A percentile compares a stretch with the other conserved stretches of the same genome.
Evolutionary conservation across 2,113 vertebrate species (phyloP).

Genomic region (Coregonus clupeaformis): DNA sequence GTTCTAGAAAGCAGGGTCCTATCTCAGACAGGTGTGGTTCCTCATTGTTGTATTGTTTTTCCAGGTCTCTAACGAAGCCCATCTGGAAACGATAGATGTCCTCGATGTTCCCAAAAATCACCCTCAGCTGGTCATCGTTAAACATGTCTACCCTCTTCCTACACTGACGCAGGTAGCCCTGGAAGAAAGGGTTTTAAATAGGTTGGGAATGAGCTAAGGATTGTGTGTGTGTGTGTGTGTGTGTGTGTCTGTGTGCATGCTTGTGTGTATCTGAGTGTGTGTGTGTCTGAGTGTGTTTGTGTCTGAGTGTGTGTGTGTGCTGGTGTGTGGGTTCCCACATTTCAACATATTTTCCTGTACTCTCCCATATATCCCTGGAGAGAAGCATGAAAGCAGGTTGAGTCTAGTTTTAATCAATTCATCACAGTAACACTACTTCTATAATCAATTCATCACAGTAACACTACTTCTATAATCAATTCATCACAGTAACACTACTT

Average conservation of each 20-base stretch:
- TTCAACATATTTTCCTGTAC: too few relatives aligned
- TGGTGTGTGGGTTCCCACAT: too few relatives aligned
- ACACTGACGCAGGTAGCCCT: conserved; percentile 98
- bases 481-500: too few relatives aligned
- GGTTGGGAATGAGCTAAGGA: not conserved
- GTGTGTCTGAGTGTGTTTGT: too few relatives aligned
- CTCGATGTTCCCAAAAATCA: conserved; percentile 98
- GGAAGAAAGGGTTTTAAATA: conserved; percentile 32
- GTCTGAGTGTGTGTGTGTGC: conserved; percentile 4
- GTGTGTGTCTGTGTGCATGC: not conserved
- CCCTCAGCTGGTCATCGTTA: conserved; percentile 93
- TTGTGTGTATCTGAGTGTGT: not conserved
- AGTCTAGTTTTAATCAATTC: too few relatives aligned
- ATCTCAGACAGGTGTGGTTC: conserved; percentile 98
- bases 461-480: too few relatives aligned
- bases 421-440: too few relatives aligned
- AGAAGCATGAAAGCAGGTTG: too few relatives aligned
- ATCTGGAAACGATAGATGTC: conserved; percentile 99
- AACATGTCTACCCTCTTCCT: conserved; percentile 98
- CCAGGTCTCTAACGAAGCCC: conserved; percentile 94
- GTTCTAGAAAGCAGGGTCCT: conserved; percentile 96
- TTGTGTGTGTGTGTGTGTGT: conserved; percentile 9
- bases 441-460: too few relatives aligned
- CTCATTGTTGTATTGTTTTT: conserved; percentile 98
- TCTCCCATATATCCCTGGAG: too few relatives aligned